phyloP scores from a whole-genome alignment of 2,888 invertebrate genomes.

The Cryptosula pallasiana region DNA sequence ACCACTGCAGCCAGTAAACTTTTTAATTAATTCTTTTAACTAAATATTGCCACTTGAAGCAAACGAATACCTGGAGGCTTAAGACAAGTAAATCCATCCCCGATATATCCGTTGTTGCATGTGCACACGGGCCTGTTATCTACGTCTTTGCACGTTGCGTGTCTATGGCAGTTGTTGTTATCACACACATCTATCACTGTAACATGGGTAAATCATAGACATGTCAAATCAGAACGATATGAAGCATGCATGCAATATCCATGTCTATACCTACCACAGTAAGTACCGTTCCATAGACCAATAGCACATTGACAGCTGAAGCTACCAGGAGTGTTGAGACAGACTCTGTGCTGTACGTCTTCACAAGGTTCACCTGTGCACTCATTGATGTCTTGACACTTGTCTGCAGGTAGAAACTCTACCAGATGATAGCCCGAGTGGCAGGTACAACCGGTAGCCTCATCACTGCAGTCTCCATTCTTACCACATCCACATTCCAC shows the following conservation, averaged over 20 bases:
- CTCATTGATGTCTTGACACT: constrained; percentile 13
- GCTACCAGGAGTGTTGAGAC: constrained; percentile 19
- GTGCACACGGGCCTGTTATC: constrained; percentile 25
- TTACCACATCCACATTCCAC: background rate
- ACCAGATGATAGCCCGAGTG: constrained; percentile 56
- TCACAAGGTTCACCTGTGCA: background rate
- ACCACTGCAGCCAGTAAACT: no score
- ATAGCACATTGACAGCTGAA: background rate
- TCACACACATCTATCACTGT: background rate
- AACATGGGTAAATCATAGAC: no score
- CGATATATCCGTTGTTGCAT: constrained; percentile 27
- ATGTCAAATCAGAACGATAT: no score
- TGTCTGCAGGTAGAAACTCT: background rate
- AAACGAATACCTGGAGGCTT: background rate
- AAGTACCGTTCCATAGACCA: background rate
- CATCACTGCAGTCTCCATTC: constrained; percentile 73
- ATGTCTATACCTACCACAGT: constrained; percentile 15
- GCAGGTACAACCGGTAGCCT: constrained; percentile 80
- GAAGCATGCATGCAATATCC: no score
- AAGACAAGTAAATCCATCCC: constrained; percentile 17
- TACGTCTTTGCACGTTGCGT: constrained; percentile 8
- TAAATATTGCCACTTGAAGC: no score
- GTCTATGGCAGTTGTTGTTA: background rate
- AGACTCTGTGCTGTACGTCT: background rate
- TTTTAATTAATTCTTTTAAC: no score